Conservation (phyloP, 2,113 vertebrate genomes). For the Nesogale talazaci region DNA sequence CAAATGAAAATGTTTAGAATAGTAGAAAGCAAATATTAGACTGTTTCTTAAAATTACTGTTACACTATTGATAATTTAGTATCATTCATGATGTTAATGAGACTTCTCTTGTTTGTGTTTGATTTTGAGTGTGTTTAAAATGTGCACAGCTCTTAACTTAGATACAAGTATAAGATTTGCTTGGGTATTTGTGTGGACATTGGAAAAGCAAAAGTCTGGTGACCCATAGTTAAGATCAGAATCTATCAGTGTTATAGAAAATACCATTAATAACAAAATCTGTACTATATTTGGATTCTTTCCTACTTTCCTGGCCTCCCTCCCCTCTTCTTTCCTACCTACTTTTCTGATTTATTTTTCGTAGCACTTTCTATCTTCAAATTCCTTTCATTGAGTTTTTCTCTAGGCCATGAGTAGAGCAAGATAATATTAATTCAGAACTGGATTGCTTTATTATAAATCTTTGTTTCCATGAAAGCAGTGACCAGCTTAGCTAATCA, state of each 20-base stretch:
- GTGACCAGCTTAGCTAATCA: neutral
- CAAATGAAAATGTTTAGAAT: slow-evolving; percentile 67
- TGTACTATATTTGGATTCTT: neutral
- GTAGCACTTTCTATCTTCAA: slow-evolving; percentile 17
- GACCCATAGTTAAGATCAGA: neutral
- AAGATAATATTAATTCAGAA: slow-evolving; percentile 18
- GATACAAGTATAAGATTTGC: slow-evolving; percentile 45
- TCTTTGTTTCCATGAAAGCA: slow-evolving; percentile 24
- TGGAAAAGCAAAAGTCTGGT: slow-evolving; percentile 53
- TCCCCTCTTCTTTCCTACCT: neutral
- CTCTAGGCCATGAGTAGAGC: slow-evolving; percentile 8
- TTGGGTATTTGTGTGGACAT: slow-evolving; percentile 25
- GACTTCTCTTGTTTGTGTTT: slow-evolving; percentile 54
- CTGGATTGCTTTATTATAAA: slow-evolving; percentile 25
- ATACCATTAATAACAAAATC: neutral
- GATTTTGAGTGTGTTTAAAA: slow-evolving; percentile 36
- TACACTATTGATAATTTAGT: slow-evolving; percentile 60
- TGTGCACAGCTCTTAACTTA: slow-evolving; percentile 23
- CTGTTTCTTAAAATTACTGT: slow-evolving; percentile 68
- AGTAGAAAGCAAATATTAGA: slow-evolving; percentile 43
- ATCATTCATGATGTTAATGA: slow-evolving; percentile 52
- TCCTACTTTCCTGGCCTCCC: neutral
- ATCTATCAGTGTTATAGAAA: neutral
- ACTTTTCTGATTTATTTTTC: neutral
- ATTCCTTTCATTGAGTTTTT: slow-evolving; percentile 31